These are phyloP conservation scores for Myopa tessellatipennis DNA, from an alignment of 2,888 invertebrate genomes.

Conservation along the genomic window DNA sequence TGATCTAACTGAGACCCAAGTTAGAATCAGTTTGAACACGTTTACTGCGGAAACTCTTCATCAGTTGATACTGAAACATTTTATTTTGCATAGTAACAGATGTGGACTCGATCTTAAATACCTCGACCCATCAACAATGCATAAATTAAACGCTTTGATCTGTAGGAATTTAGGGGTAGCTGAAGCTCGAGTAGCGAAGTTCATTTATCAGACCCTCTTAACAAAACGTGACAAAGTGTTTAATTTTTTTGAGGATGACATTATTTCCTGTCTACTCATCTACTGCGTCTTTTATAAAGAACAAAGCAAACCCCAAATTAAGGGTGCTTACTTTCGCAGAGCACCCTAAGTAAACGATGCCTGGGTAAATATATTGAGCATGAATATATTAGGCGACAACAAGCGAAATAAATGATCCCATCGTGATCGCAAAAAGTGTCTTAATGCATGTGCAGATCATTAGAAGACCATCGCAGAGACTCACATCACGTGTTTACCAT, in stretches of 20 bases:
- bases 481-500: not conserved
- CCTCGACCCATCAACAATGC: not conserved
- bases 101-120: too few species aligned
- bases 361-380: not conserved
- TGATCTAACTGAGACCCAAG: too few species aligned
- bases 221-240: conserved; percentile 20
- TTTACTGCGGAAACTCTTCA: too few species aligned
- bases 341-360: not conserved
- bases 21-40: too few species aligned
- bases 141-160: not conserved
- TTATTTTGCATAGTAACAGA: too few species aligned
- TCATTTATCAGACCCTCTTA: not conserved
- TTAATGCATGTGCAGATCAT: conserved; percentile 12
- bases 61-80: too few species aligned
- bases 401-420: conserved; percentile 30
- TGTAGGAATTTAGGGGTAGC: too few species aligned
- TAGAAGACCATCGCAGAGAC: not conserved
- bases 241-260: not conserved
- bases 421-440: conserved; percentile 22
- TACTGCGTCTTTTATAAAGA: conserved; percentile 9
- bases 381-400: conserved; percentile 10
- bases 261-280: not conserved
- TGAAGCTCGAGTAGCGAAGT: not conserved
- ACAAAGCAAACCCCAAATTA: not conserved
- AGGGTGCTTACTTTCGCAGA: not conserved